Base-by-base conservation (phyloP, 2,113 vertebrate species). In the Apistogramma diplotaenia region DNA sequence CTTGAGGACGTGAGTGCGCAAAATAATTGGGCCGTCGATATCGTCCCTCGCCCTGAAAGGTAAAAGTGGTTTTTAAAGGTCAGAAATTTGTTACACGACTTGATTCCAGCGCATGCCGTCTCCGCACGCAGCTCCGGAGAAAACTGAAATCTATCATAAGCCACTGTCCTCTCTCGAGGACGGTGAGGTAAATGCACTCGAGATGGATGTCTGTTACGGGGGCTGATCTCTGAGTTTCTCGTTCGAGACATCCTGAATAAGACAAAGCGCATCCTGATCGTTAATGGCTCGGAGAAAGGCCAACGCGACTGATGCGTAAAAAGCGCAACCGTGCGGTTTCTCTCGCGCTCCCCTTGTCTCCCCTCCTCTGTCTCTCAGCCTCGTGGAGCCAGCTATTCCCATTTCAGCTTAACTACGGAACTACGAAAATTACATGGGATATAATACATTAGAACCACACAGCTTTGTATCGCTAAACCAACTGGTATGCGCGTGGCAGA, bases 251-350 rank as follows among this genome's bases (percentile, higher is more conserved):
- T 1, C 18, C 33, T 3, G 12, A 73, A 58, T 59, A 9, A 18
- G 33, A n/a, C 35, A 37, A 73, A 51, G 10, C 13, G 13, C 54
- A 37, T 1, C 54, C 40, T 12, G 25, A 1, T 75, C 35, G 23
- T n/a, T 46, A 23, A 0, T 29, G 4, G 35, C 37, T 10, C 7
- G 1, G 37, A 21, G 13, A 75, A 35, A 53, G 4, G 18, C 12
- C 8, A 11, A 31, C 5, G 59, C 4, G 60, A 51, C 23, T 13
- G 54, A 65, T 85, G 89, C 85, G 77, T 83, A 88, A 90, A 86
- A 85, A 67, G 82, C 37, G 76, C 84, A 85, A 27, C 70, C 54
- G 15, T 59, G 80, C 70, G 78, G 40, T 81, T 75, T 88, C 23
- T 74, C 86, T 29, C 62, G 33, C 40, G 43, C 25, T 54, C 40